A percentile compares a stretch with the other conserved stretches of the same genome.
phyloP scores from a whole-genome alignment of 2,888 invertebrate genomes.

The Caenorhabditis zanzibari region DNA sequence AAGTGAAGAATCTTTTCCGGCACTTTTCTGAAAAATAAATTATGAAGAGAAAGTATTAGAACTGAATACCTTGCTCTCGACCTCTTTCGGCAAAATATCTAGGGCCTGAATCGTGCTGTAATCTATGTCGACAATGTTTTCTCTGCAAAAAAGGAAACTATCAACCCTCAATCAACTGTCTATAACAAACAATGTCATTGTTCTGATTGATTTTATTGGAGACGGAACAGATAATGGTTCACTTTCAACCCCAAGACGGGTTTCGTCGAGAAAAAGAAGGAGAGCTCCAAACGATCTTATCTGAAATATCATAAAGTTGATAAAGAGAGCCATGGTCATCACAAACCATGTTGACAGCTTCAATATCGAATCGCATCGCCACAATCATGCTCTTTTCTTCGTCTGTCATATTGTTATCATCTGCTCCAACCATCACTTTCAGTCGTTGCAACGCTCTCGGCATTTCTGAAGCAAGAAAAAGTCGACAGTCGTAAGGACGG shows the following conservation, averaged over 20 bases:
- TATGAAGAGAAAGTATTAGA: too few species aligned
- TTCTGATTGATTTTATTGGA: constrained; percentile 75
- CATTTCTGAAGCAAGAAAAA: constrained; percentile 31
- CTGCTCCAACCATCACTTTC: constrained; percentile 36
- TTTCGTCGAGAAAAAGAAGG: constrained; percentile 77
- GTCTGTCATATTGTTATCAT: constrained; percentile 22
- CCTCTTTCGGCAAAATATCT: constrained; percentile 87
- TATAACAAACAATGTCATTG: constrained; percentile 58
- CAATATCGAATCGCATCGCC: constrained; percentile 53
- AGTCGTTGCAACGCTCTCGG: constrained; percentile 39
- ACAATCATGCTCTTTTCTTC: constrained; percentile 46
- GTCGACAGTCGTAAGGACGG: too few species aligned
- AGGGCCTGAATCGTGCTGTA: constrained; percentile 86
- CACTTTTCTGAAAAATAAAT: constrained; percentile 28
- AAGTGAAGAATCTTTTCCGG: constrained; percentile 47
- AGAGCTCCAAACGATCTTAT: constrained; percentile 80
- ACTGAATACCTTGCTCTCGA: constrained; percentile 36
- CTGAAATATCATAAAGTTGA: too few species aligned
- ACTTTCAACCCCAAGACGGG: constrained; percentile 78
- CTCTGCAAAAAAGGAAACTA: constrained; percentile 65
- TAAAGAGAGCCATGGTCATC: background rate
- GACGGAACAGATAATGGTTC: constrained; percentile 71
- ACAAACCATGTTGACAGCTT: constrained; percentile 56
- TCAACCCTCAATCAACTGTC: constrained; percentile 26
- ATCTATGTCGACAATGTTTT: constrained; percentile 80